Percentiles rank a stretch among this genome's conserved stretches.
These are phyloP conservation scores for Macrotus californicus DNA, from an alignment of 2,113 vertebrate genomes.

Conservation along the genomic window DNA sequence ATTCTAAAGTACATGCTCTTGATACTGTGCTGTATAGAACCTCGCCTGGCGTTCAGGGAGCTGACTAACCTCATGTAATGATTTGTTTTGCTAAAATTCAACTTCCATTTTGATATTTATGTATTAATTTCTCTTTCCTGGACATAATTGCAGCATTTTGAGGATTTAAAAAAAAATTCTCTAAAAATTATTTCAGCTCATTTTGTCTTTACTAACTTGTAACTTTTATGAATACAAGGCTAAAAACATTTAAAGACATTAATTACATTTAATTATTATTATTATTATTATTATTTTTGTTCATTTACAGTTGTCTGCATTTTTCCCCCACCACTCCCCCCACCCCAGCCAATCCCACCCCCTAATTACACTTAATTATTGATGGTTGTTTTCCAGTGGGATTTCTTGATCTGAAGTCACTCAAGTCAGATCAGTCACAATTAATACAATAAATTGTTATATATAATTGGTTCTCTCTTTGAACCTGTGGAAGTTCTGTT, in stretches of 20 bases:
- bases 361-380: background rate
- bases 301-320: no score
- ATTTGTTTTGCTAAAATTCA: conserved; percentile 23
- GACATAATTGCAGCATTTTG: conserved; percentile 5
- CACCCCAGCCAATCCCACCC: no score
- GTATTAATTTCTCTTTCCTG: conserved; percentile 2
- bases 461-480: background rate
- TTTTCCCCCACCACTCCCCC: no score
- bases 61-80: background rate
- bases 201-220: background rate
- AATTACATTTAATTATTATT: background rate
- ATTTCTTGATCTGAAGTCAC: conserved; percentile 17
- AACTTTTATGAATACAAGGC: background rate
- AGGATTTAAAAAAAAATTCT: background rate
- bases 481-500: background rate
- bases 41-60: background rate
- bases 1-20: background rate
- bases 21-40: background rate
- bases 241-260: conserved; percentile 1
- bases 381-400: background rate
- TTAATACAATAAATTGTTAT: background rate
- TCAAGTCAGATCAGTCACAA: background rate
- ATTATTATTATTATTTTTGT: no score
- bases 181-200: background rate
- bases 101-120: background rate